These are phyloP conservation scores for Diloba caeruleocephala DNA, from an alignment of 2,888 invertebrate genomes.

Conservation along the genomic window DNA sequence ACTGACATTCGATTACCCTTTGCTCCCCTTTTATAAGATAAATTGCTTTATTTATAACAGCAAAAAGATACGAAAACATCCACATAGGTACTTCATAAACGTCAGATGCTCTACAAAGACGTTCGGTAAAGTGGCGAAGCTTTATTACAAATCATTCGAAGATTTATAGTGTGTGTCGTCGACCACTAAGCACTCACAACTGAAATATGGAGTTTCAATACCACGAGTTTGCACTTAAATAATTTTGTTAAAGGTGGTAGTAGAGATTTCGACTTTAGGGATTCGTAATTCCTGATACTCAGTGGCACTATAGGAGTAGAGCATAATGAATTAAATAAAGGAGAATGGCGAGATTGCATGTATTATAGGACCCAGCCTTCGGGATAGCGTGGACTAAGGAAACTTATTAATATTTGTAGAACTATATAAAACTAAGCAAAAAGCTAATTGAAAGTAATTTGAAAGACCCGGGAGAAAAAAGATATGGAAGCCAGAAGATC, in stretches of 20 bases:
- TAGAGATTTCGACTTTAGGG: not conserved
- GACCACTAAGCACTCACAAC: conserved; percentile 62
- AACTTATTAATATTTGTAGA: no score
- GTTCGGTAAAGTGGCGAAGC: conserved; percentile 57
- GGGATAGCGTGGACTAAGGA: no score
- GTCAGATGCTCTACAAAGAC: conserved; percentile 44
- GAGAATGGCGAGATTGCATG: not conserved
- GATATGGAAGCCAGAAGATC: no score
- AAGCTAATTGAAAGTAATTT: no score
- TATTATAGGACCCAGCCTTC: no score
- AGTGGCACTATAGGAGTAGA: not conserved
- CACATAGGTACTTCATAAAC: conserved; percentile 46
- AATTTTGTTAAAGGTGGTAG: conserved; percentile 28
- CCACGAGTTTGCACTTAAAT: conserved; percentile 44
- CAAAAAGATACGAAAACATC: conserved; percentile 35
- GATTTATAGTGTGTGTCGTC: conserved; percentile 71
- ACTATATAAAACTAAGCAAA: no score
- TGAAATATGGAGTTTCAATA: conserved; percentile 66
- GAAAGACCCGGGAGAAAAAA: no score
- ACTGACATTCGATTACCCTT: conserved; percentile 48
- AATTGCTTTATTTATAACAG: conserved; percentile 45
- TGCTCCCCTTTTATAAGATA: conserved; percentile 45
- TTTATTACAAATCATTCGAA: conserved; percentile 71
- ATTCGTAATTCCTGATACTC: not conserved
- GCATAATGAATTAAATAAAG: no score